These are phyloP conservation scores for Numenius arquata DNA, from an alignment of 2,113 vertebrate genomes.

Conservation along the genomic window DNA sequence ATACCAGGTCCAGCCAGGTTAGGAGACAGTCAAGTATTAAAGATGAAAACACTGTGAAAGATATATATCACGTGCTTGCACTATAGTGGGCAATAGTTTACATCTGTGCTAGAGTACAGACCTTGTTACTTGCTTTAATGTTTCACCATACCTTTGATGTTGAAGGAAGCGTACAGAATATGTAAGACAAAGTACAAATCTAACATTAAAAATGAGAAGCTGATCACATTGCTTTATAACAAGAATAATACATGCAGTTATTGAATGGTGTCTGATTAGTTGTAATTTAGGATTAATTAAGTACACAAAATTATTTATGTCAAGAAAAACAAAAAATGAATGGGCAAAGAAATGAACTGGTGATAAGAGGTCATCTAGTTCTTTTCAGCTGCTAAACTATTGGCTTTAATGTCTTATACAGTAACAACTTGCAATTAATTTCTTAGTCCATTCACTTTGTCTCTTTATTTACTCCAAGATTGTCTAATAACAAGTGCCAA, in stretches of 20 bases:
- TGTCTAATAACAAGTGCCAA: not conserved
- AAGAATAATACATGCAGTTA: not conserved
- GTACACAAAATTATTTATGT: not conserved
- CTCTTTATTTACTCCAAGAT: not conserved
- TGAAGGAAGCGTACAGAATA: not conserved
- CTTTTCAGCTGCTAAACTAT: not conserved
- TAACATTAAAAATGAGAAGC: not conserved
- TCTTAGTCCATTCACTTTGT: not conserved
- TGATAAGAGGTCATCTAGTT: not conserved
- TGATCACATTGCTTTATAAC: not conserved
- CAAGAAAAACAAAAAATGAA: not conserved
- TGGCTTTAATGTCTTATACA: not conserved
- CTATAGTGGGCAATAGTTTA: constrained; percentile 53
- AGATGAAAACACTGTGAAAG: constrained; percentile 68
- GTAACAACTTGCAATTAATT: not conserved
- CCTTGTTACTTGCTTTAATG: constrained; percentile 27
- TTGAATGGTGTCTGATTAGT: not conserved
- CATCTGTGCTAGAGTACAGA: not conserved
- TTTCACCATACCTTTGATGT: constrained; percentile 2
- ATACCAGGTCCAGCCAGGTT: constrained; percentile 44
- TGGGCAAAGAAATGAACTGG: not conserved
- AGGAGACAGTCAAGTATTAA: constrained; percentile 54
- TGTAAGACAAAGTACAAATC: not conserved
- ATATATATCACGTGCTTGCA: constrained; percentile 43
- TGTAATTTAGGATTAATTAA: not conserved